Conservation (phyloP, 2,113 vertebrate genomes). For the Microcebus griseorufus region DNA sequence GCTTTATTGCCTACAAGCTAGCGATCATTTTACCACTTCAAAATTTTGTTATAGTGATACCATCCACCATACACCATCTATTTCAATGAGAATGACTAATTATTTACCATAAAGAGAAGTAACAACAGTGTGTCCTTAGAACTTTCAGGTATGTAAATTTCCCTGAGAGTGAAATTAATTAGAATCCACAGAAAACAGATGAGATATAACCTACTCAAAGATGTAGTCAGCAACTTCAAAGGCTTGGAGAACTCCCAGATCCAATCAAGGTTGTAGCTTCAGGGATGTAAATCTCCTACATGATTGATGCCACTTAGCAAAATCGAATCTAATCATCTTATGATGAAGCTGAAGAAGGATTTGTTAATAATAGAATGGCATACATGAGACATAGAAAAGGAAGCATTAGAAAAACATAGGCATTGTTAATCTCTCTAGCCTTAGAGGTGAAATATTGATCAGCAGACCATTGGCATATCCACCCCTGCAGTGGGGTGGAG, state of each 20-base stretch:
- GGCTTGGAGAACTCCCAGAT: not conserved
- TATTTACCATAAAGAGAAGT: not conserved
- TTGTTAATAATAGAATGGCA: not conserved
- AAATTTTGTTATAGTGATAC: not conserved
- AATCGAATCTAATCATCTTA: not conserved
- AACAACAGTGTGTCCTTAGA: not conserved
- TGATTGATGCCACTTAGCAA: not conserved
- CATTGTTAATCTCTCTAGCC: not conserved
- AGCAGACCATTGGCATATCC: not conserved
- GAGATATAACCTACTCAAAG: not conserved
- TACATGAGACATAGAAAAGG: not conserved
- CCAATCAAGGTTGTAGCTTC: not conserved
- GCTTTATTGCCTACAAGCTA: not conserved
- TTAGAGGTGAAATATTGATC: not conserved
- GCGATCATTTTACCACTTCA: not conserved
- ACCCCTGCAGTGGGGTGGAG: not conserved
- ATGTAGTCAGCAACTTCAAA: not conserved
- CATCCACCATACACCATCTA: not conserved
- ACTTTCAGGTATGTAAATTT: not conserved
- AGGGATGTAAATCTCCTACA: not conserved
- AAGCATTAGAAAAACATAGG: not conserved
- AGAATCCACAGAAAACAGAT: not conserved
- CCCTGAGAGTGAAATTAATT: slow-evolving; percentile 16
- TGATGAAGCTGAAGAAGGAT: not conserved
- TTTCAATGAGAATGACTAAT: not conserved